Evolutionary conservation across 1,140 invertebrate species (phyloP), one percentile per base, ranked within the genome.

Genomic region (Lordiphosa stackelbergi): DNA sequence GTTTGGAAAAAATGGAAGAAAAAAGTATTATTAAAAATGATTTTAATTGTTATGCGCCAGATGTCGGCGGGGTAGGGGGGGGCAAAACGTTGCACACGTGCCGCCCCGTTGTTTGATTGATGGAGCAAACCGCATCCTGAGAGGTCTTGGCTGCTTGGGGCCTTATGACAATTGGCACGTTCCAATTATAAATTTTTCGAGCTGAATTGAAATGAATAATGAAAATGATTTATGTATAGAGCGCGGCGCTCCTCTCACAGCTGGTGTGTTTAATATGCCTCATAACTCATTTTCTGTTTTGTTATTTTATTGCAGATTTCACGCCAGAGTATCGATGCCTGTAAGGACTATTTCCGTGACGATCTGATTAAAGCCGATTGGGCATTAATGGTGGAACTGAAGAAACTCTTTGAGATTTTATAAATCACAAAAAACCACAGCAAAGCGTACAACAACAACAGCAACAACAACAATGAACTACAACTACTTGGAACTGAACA

Each of bases 271-370:
- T 24, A 24, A 24, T 24, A 24, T 24, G 22, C 22, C 4, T 24
- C 40, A 68, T 68, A 53, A 60, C 10, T 12, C 7, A 51, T 49
- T 2, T 10, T 1, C 4, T 37, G 36, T 37, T 24, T 3, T 38
- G 9, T 51, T 31, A 24, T 47, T 31, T 59, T 11, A 77, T 93
- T 95, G 48, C 91, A 98, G 96, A 99, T 99, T 86, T 96, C 94
- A 19, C 92, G 98, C 48, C 95, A 98, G 74, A 98, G 97, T 38
- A 99, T 99, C 78, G 98, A 99, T 89, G 97, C 96, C 3, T 98
- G 98, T 89, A 99, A 99, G 89, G 95, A 99, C 65, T 98, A 99
- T 89, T 99, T 99, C 92, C 92, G 98, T 53, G 97, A 98, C 69
- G 98, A 99, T 88, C 91, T 99, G 49, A 88, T 94, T 66, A 99